A percentile compares a stretch with the other conserved stretches of the same genome.
Conservation (phyloP, 2,113 vertebrate species). For the Cardinalis cardinalis region DNA sequence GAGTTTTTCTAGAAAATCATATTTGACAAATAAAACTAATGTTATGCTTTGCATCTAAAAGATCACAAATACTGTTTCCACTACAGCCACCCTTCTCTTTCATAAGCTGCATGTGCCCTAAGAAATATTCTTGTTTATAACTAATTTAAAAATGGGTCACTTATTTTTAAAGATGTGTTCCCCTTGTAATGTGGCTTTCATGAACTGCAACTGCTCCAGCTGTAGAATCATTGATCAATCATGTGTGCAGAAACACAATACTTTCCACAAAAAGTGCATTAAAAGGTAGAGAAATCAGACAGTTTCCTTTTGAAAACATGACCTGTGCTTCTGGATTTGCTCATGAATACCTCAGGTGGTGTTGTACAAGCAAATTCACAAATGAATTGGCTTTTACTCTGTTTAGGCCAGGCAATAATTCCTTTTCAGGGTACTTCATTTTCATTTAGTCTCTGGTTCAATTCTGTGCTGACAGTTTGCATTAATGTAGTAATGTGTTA, state of each 20-base stretch:
- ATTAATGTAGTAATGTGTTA: constrained; percentile 52
- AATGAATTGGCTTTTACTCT: constrained; percentile 37
- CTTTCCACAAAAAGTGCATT: neutral
- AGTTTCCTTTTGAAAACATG: constrained; percentile 8
- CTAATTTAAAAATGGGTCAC: neutral
- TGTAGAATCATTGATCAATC: neutral
- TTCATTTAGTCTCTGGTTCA: constrained; percentile 19
- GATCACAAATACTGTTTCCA: neutral
- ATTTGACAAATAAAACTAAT: neutral
- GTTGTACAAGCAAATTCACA: neutral
- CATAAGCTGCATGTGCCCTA: neutral
- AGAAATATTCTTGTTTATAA: neutral
- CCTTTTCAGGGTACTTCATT: constrained; percentile 19
- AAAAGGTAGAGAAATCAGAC: neutral
- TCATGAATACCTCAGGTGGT: constrained; percentile 4
- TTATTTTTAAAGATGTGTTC: constrained; percentile 6
- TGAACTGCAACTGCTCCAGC: neutral
- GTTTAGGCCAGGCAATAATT: neutral
- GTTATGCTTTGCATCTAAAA: neutral
- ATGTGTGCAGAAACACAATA: neutral
- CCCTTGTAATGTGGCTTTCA: neutral
- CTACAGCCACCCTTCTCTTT: neutral
- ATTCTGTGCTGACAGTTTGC: neutral
- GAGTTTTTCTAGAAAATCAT: neutral
- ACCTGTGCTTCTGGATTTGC: neutral